phyloP scores from a whole-genome alignment of 2,113 vertebrate species.

The Lepus europaeus region DNA sequence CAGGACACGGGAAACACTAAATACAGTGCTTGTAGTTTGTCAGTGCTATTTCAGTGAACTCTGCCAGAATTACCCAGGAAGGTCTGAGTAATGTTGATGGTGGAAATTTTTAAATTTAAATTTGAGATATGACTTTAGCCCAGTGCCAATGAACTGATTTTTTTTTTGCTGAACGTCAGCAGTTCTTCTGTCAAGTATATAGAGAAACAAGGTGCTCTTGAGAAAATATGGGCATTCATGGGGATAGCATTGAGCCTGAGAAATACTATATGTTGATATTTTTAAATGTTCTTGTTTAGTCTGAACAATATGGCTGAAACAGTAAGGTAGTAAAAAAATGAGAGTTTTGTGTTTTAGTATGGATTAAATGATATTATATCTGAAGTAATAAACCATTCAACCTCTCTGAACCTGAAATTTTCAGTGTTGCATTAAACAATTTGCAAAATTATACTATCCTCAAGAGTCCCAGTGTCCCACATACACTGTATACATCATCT shows the following conservation, averaged over 20 bases:
- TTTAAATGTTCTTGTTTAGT: constrained; percentile 41
- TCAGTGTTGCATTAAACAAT: not conserved
- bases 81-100: constrained; percentile 16
- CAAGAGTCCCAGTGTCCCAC: not conserved
- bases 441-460: not conserved
- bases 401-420: not conserved
- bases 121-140: constrained; percentile 2
- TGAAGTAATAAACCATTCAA: not conserved
- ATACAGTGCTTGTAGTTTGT: not conserved
- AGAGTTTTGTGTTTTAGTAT: constrained; percentile 36
- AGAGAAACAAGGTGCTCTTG: not conserved
- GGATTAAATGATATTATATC: not conserved
- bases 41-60: not conserved
- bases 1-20: constrained; percentile 25
- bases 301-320: not conserved
- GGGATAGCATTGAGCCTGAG: not conserved
- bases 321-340: not conserved
- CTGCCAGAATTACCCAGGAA: constrained; percentile 26
- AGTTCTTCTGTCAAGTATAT: not conserved
- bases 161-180: not conserved
- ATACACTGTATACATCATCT: not conserved
- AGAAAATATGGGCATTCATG: not conserved
- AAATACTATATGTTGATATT: not conserved
- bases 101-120: constrained; percentile 59
- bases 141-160: not conserved